A percentile compares a stretch with the other conserved stretches of the same genome.
These are phyloP conservation scores for Vanessa atalanta DNA, from an alignment of 1,140 invertebrate species.

Conservation along the genomic window DNA sequence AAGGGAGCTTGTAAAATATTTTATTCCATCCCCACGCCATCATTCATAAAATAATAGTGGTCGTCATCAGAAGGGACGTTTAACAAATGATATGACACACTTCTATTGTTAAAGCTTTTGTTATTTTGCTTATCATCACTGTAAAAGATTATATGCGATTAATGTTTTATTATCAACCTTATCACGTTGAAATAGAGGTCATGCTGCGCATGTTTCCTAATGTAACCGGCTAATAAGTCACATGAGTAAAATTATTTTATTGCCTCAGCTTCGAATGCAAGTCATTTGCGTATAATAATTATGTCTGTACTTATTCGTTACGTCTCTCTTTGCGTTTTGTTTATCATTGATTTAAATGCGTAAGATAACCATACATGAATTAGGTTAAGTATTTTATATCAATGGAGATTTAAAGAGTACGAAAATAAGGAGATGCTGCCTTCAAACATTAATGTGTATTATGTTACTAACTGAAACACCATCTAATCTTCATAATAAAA, in stretches of 20 bases:
- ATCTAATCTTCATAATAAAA: too few relatives aligned
- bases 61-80: slow-evolving; percentile 74
- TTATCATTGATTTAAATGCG: not conserved
- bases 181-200: slow-evolving; percentile 27
- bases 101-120: slow-evolving; percentile 74
- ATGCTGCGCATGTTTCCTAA: not conserved
- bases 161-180: not conserved
- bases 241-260: slow-evolving; percentile 79
- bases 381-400: too few relatives aligned
- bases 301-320: not conserved
- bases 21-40: slow-evolving; percentile 48
- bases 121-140: slow-evolving; percentile 55
- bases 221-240: slow-evolving; percentile 73
- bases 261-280: slow-evolving; percentile 63
- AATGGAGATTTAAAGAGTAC: too few relatives aligned
- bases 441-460: too few relatives aligned
- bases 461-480: too few relatives aligned
- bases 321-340: not conserved
- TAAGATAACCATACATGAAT: too few relatives aligned
- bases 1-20: slow-evolving; percentile 33
- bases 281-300: slow-evolving; percentile 39
- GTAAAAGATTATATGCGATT: slow-evolving; percentile 12
- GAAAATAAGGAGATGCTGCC: too few relatives aligned
- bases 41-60: slow-evolving; percentile 77
- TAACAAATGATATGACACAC: slow-evolving; percentile 76